Percentiles rank a stretch among this genome's conserved stretches.
These are phyloP conservation scores for Drosophila birchii DNA, from an alignment of 2,888 invertebrate species.

Conservation along the genomic window DNA sequence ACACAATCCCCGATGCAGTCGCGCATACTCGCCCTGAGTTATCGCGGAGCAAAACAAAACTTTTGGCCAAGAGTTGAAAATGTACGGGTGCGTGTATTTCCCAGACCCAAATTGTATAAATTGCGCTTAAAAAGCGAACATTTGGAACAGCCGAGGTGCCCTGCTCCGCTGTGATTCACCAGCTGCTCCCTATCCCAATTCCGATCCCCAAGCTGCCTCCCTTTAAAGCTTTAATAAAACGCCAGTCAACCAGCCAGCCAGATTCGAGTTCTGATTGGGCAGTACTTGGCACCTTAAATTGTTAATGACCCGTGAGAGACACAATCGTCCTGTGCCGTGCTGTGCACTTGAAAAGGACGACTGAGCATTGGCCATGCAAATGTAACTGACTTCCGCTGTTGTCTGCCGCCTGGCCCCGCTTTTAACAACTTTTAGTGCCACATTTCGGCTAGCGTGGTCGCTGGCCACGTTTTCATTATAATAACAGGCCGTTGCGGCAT, in stretches of 20 bases:
- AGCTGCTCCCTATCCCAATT: constrained; percentile 25
- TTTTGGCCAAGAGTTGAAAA: constrained; percentile 61
- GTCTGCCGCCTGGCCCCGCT: not conserved
- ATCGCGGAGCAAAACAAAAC: constrained; percentile 66
- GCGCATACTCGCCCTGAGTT: constrained; percentile 41
- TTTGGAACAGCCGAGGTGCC: not conserved
- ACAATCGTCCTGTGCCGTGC: not conserved
- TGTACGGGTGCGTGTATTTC: constrained; percentile 13
- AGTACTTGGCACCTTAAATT: constrained; percentile 32
- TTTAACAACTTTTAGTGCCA: constrained; percentile 5
- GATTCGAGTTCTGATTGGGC: constrained; percentile 16
- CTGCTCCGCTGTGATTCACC: constrained; percentile 49
- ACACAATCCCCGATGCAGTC: constrained; percentile 21
- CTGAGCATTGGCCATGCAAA: constrained; percentile 64
- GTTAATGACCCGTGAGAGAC: constrained; percentile 32
- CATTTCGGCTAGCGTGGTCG: constrained; percentile 18
- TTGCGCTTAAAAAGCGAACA: constrained; percentile 42
- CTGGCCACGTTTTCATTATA: constrained; percentile 73
- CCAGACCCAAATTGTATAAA: constrained; percentile 62
- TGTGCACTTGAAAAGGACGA: constrained; percentile 67
- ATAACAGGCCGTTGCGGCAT: constrained; percentile 75
- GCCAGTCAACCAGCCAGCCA: constrained; percentile 4
- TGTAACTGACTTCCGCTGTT: constrained; percentile 43
- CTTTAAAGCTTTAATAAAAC: constrained; percentile 33
- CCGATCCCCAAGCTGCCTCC: not conserved